These are phyloP conservation scores for Paralichthys olivaceus DNA, from an alignment of 2,113 vertebrate species.

Conservation along the genomic window DNA sequence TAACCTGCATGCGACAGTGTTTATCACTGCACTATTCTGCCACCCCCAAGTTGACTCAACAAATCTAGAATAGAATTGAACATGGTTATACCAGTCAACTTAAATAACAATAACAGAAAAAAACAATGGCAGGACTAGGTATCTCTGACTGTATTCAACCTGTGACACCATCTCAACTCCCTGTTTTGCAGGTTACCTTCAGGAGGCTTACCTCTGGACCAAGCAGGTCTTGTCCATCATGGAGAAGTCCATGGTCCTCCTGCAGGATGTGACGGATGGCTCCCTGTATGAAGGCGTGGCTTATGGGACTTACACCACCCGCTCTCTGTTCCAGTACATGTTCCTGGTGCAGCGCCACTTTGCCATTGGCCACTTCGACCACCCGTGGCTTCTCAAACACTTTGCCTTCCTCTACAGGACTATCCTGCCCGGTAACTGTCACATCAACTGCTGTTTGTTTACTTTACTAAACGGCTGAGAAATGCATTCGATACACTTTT, in stretches of 20 bases:
- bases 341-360: slow-evolving; percentile 97
- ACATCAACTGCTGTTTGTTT: not conserved
- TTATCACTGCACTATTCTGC: not conserved
- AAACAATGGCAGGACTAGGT: not conserved
- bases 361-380: slow-evolving; percentile 91
- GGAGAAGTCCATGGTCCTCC: slow-evolving; percentile 95
- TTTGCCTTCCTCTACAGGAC: slow-evolving; percentile 98
- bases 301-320: slow-evolving; percentile 96
- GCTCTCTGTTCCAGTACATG: slow-evolving; percentile 97
- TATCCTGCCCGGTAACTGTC: slow-evolving; percentile 89
- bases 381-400: slow-evolving; percentile 96
- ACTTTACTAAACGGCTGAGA: slow-evolving; percentile 3
- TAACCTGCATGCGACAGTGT: no score
- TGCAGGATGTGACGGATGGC: slow-evolving; percentile 93
- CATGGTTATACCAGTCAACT: not conserved
- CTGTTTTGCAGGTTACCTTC: slow-evolving; percentile 89
- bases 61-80: not conserved
- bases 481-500: slow-evolving; percentile 6
- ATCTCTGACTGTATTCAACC: not conserved
- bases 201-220: slow-evolving; percentile 97
- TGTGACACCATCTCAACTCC: not conserved
- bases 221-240: slow-evolving; percentile 95
- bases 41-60: not conserved
- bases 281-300: slow-evolving; percentile 97
- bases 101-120: not conserved